Evolutionary conservation across 2,888 invertebrate genomes (phyloP), one percentile per base, ranked within the genome.

Genomic region (Yponomeuta evonymella): DNA sequence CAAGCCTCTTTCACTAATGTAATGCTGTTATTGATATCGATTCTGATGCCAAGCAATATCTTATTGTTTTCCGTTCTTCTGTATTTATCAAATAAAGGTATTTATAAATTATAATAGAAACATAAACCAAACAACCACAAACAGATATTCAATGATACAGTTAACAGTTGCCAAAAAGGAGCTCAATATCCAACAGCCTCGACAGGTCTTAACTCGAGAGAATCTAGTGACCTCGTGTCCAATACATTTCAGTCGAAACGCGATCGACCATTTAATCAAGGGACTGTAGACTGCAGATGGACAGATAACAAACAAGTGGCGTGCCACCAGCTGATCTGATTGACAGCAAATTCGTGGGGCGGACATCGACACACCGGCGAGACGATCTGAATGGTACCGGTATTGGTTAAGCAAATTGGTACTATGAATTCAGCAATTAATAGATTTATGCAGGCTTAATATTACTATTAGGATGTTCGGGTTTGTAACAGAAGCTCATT

Each of bases 291-390:
- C 43, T 58, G 15, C 51, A 58, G 51, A 58, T 58, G 51, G 65
- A 65, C 65, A 65, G 65, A 65, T 65, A 33, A 65, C 65, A 65
- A 65, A 65, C 65, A 65, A 58, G 51, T 58, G 51, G 51, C 51
- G 65, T 9, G 30, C 64, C 12, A 65, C 65, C 29, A 30, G 33
- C 65, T 33, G 33, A 12, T 30, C 65, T 29, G 65, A 65, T 65
- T 65, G 65, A 65, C 65, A 65, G 65, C 30, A 29, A 33, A 65
- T 65, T 12, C 12, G 29, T 30, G 65, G 65, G 65, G 65, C 65
- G 65, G 65, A 58, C 51, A 15, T 3, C 51, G 51, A 15, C 12
- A 3, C 15, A 15, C 51, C 12, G 51, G 15, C 15, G 51, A 58
- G 51, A 58, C 15, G 51, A 12, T 58, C 15, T 58, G 51, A 58